These are phyloP conservation scores for Piaya cayana DNA, from an alignment of 2,113 vertebrate genomes.

Conservation along the genomic window DNA sequence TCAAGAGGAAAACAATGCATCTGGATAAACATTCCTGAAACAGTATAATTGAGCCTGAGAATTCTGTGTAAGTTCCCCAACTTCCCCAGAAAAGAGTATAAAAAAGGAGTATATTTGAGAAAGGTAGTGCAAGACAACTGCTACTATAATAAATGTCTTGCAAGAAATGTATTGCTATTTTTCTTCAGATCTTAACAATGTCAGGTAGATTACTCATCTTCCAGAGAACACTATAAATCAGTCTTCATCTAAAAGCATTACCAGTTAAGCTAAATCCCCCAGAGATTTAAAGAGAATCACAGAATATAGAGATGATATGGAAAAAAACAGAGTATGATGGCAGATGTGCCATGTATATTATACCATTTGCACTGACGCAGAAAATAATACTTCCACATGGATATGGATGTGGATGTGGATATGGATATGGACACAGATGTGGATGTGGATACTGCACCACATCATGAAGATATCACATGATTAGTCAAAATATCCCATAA, in stretches of 20 bases:
- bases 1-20: not conserved
- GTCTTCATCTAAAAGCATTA: not conserved
- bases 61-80: not conserved
- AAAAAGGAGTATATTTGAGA: not conserved
- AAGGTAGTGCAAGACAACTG: not conserved
- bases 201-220: constrained; percentile 15
- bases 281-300: not conserved
- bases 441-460: not conserved
- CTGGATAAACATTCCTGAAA: not conserved
- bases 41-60: not conserved
- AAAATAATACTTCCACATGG: not conserved
- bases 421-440: not conserved
- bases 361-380: not conserved
- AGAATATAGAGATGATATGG: not conserved
- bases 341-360: not conserved
- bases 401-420: not conserved
- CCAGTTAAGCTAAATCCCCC: not conserved
- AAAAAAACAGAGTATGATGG: not conserved
- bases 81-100: not conserved
- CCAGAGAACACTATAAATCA: not conserved
- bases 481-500: not conserved
- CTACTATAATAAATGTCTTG: not conserved
- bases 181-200: constrained; percentile 5
- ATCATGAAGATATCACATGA: not conserved
- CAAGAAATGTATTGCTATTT: constrained; percentile 11